These are phyloP conservation scores for Carcinoscorpius rotundicauda DNA, from an alignment of 1,140 invertebrate species.

Conservation along the genomic window DNA sequence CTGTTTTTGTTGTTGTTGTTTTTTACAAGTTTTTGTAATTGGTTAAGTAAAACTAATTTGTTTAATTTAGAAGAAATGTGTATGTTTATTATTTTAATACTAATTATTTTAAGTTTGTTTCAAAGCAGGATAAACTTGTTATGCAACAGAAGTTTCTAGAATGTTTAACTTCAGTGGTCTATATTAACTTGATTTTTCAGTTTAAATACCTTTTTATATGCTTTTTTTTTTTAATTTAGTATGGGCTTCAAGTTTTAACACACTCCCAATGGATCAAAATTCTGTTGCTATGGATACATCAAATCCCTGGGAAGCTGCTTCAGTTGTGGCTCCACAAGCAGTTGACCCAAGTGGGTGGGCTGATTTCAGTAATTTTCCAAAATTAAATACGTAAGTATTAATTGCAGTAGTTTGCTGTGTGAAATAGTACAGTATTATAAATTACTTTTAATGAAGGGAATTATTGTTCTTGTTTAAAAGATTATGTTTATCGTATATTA, in stretches of 20 bases:
- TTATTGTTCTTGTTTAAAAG: too few relatives aligned
- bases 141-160: not conserved
- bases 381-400: constrained; percentile 9
- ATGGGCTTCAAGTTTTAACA: constrained; percentile 27
- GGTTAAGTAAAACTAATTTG: too few relatives aligned
- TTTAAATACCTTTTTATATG: not conserved
- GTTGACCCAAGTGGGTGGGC: constrained; percentile 25
- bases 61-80: not conserved
- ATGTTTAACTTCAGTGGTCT: constrained; percentile 3
- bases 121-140: not conserved
- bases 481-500: too few relatives aligned
- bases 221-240: constrained; percentile 12
- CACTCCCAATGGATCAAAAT: constrained; percentile 26
- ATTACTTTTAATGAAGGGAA: too few relatives aligned
- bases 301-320: constrained; percentile 29
- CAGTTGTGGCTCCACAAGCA: constrained; percentile 11
- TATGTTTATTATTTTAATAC: constrained; percentile 4
- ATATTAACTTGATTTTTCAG: not conserved
- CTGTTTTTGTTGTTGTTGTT: too few relatives aligned
- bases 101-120: constrained; percentile 2
- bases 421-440: too few relatives aligned
- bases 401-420: too few relatives aligned
- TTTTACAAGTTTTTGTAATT: too few relatives aligned
- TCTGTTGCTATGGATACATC: constrained; percentile 27
- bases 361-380: constrained; percentile 25